phyloP scores from a whole-genome alignment of 2,888 invertebrate species.

The Oscheius sp. region DNA sequence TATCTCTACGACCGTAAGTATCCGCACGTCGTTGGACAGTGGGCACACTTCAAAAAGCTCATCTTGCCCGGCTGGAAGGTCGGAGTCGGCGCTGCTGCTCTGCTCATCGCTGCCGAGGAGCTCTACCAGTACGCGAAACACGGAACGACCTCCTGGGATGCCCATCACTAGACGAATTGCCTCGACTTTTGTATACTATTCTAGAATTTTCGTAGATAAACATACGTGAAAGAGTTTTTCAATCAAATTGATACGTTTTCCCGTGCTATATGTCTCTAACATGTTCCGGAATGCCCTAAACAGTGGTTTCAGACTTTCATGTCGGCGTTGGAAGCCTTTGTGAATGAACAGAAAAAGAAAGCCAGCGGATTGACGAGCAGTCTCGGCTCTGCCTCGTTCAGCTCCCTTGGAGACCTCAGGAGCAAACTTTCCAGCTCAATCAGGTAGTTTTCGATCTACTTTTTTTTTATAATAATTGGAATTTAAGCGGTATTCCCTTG shows the following conservation, averaged over 20 bases:
- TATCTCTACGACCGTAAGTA: slow-evolving; percentile 64
- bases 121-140: slow-evolving; percentile 62
- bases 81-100: slow-evolving; percentile 64
- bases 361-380: slow-evolving; percentile 35
- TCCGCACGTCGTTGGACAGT: slow-evolving; percentile 61
- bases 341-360: slow-evolving; percentile 71
- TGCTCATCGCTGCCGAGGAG: slow-evolving; percentile 67
- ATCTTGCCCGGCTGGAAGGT: slow-evolving; percentile 64
- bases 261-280: slow-evolving; percentile 7
- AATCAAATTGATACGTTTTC: not conserved
- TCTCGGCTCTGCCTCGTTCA: slow-evolving; percentile 51
- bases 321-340: slow-evolving; percentile 71
- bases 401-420: slow-evolving; percentile 54
- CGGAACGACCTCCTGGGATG: slow-evolving; percentile 68
- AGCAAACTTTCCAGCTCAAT: slow-evolving; percentile 56
- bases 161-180: slow-evolving; percentile 54
- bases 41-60: slow-evolving; percentile 65
- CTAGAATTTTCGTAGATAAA: slow-evolving; percentile 23
- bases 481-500: slow-evolving; percentile 49
- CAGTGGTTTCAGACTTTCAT: slow-evolving; percentile 42
- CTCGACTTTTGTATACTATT: slow-evolving; percentile 12
- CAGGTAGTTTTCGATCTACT: slow-evolving; percentile 37
- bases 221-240: not conserved
- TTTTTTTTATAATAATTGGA: not conserved
- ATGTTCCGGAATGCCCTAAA: not conserved